Evolutionary conservation across 2,113 vertebrate species (phyloP), one percentile per base, ranked within the genome.

Genomic region (Spilogale gracilis): DNA sequence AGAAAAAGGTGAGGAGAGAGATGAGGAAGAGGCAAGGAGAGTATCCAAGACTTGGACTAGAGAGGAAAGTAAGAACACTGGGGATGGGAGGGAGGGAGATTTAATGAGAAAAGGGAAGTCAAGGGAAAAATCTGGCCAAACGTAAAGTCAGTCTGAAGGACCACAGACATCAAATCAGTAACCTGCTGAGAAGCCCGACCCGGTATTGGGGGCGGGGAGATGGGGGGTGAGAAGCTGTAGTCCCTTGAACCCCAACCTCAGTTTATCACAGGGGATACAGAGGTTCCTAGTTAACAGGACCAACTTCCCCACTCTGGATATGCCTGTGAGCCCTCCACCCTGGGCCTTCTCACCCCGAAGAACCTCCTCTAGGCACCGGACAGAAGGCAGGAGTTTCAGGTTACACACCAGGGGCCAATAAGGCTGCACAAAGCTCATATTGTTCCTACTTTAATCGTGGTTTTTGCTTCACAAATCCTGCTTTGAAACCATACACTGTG

Each of bases 391-490:
- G 12, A 76, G 63, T 50, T 50, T 69, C 60, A 17, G 56, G 71
- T 96, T 90, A 96, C 80, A 96, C 32, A 30, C 81, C 86, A 67
- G 71, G 27, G 89, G 25, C 86, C 73, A n/a, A 61, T 1, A 87
- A 63, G 73, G 32, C 65, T 25, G 48, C 54, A 74, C 84, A 93
- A 87, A 88, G 86, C 81, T 93, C 69, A 56, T 76, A 91, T 90
- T 97, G 81, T 94, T 97, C 92, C 94, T 32, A 95, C 69, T 87
- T 76, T 84, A 96, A 83, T 96, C 81, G 23, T 74, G 90, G 48
- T 38, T 87, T 97, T 95, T 92, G 60, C 92, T 89, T 91, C 84
- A 56, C 81, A 88, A 84, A 91, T 90, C 83, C 73, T 95, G 18
- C 83, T 95, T 78, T 97, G 94, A 96, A 97, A 79, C 65, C 13